Conservation (phyloP, 1,140 invertebrate genomes). For the Lutraria rhynchaena region DNA sequence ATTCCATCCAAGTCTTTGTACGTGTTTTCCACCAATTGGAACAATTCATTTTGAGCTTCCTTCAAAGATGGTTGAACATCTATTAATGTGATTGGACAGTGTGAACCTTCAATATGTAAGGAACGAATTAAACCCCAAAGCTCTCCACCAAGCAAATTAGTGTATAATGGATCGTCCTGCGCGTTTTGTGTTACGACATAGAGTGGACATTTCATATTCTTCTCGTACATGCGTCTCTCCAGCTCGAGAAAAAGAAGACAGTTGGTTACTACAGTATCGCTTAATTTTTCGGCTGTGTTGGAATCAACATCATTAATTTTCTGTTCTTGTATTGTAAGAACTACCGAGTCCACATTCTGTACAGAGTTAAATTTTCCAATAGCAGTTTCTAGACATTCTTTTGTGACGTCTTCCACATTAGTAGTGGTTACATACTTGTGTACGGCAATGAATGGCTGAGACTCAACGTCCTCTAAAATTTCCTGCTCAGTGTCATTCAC, state of each 20-base stretch:
- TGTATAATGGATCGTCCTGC: neutral
- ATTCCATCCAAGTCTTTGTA: neutral
- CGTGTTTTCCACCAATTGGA: neutral
- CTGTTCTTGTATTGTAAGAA: no score
- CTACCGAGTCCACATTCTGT: no score
- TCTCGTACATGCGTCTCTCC: neutral
- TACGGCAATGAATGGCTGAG: no score
- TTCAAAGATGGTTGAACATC: slow-evolving; percentile 22
- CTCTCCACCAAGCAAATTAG: slow-evolving; percentile 9
- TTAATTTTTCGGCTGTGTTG: no score
- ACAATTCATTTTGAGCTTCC: slow-evolving; percentile 4
- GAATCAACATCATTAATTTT: no score
- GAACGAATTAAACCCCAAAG: slow-evolving; percentile 48
- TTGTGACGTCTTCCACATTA: no score
- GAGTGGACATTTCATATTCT: neutral
- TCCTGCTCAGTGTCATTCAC: no score
- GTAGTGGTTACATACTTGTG: no score
- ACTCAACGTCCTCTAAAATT: no score
- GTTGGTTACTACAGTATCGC: neutral
- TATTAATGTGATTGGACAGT: neutral
- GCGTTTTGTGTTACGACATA: slow-evolving; percentile 39
- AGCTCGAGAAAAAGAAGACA: neutral
- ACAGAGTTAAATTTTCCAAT: no score
- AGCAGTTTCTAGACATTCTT: no score
- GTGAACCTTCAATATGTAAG: slow-evolving; percentile 1